phyloP scores from a whole-genome alignment of 2,797 vertebrate genomes.

The Galagoides demidoff region DNA sequence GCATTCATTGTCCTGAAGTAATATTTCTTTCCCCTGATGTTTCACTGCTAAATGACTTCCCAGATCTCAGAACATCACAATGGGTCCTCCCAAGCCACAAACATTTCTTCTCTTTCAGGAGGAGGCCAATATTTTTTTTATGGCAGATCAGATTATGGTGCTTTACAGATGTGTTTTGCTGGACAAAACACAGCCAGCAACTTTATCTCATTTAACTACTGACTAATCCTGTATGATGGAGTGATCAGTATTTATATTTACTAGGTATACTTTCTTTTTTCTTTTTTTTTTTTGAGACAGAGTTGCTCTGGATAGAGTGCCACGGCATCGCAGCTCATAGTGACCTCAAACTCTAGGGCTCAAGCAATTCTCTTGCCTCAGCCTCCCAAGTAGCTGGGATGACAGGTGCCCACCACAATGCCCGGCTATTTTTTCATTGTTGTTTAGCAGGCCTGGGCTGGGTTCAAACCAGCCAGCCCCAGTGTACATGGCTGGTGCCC shows the following conservation, averaged over 20 bases:
- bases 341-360: too few species aligned
- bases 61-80: background rate
- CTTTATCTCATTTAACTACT: background rate
- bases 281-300: too few species aligned
- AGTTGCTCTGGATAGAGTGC: too few species aligned
- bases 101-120: background rate
- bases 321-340: too few species aligned
- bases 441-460: too few species aligned
- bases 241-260: background rate
- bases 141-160: background rate
- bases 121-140: background rate
- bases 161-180: background rate
- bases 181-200: background rate
- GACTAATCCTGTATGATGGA: background rate
- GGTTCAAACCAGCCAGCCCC: too few species aligned
- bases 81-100: background rate
- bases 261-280: background rate
- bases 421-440: too few species aligned
- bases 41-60: background rate
- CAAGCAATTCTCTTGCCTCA: too few species aligned
- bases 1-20: background rate
- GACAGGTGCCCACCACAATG: too few species aligned
- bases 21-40: background rate
- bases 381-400: too few species aligned
- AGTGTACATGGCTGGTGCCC: too few species aligned